Evolutionary conservation across 1,140 invertebrate genomes (phyloP), one percentile per base, ranked within the genome.

Genomic region (Cyrtorhinus lividipennis): DNA sequence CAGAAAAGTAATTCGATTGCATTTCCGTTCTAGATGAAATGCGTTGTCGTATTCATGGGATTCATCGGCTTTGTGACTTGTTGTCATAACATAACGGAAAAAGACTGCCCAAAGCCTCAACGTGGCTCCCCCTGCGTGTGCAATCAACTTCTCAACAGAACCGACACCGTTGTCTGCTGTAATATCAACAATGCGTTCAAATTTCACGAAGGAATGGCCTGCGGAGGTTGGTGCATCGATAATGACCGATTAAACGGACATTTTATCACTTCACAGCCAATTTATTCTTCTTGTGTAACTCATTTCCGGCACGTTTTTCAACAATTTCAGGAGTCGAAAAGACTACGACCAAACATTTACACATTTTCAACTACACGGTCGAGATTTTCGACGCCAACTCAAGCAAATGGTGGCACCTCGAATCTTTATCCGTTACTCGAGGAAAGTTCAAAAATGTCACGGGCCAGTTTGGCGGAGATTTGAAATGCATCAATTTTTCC

Each of bases 401-500:
- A 0, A 44, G 26, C 38, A 26, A 48, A 26, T 64, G 58, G 58
- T 1, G 30, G 15, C 58, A 61, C 18, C 24, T 64, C 1, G 25
- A 64, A 23, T 53, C 58, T 23, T 23, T 67, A 15, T 63, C 66
- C 1, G 48, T 67, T n/a, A 65, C 56, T 5, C 30, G 62, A 15
- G 56, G 66, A 13, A 53, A 56, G 24, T 61, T 67, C 5, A 22
- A 53, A 25, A 62, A 56, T 53, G n/a, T 67, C 23, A 46, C 27
- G 1, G 64, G 66, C 10, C 45, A 53, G 25, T 67, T 65, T 22
- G 26, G 18, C 13, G 48, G 53, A 1, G 61, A 56, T 53, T 25
- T 67, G 12, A 59, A 48, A 48, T 67, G 66, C 58, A 27, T 67
- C 22, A 67, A 67, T 44, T 57, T 67, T 22, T 65, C 66, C 13